Percentiles rank a stretch among this genome's conserved stretches.
These are phyloP conservation scores for Hirtodrosophila alboralis DNA, from an alignment of 2,888 invertebrate genomes.

Conservation along the genomic window DNA sequence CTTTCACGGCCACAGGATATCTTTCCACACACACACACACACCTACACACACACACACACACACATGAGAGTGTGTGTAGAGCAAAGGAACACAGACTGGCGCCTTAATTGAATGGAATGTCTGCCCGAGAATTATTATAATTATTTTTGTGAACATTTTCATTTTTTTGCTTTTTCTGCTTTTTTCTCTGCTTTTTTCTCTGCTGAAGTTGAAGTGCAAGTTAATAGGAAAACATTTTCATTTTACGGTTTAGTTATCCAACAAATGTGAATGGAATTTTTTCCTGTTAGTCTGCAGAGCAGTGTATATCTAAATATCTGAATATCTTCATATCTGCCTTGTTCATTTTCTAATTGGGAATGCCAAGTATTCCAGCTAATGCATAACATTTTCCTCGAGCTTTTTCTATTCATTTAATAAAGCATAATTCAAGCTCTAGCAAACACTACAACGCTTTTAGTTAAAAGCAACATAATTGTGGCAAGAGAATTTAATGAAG, in stretches of 20 bases:
- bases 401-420: slow-evolving; percentile 14
- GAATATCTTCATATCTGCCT: too few relatives aligned
- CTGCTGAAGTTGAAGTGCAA: slow-evolving; percentile 8
- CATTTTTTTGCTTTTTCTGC: not conserved
- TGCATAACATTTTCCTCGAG: slow-evolving; percentile 11
- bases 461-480: too few relatives aligned
- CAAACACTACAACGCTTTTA: too few relatives aligned
- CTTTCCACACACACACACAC: slow-evolving; percentile 4
- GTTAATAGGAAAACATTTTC: slow-evolving; percentile 24
- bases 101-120: slow-evolving; percentile 48
- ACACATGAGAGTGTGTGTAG: too few relatives aligned
- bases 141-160: slow-evolving; percentile 36
- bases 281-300: not conserved
- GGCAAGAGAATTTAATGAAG: too few relatives aligned
- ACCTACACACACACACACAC: not conserved
- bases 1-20: slow-evolving; percentile 42
- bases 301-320: too few relatives aligned
- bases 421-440: too few relatives aligned
- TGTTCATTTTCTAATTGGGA: slow-evolving; percentile 24
- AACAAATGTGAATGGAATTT: slow-evolving; percentile 25
- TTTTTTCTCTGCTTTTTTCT: not conserved
- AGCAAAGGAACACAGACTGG: slow-evolving; percentile 1
- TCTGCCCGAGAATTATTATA: slow-evolving; percentile 29
- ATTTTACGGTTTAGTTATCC: slow-evolving; percentile 22
- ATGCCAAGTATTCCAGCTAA: slow-evolving; percentile 7